These are phyloP conservation scores for Scaptomyza cyrtandrae DNA, from an alignment of 2,888 invertebrate species.

Conservation along the genomic window DNA sequence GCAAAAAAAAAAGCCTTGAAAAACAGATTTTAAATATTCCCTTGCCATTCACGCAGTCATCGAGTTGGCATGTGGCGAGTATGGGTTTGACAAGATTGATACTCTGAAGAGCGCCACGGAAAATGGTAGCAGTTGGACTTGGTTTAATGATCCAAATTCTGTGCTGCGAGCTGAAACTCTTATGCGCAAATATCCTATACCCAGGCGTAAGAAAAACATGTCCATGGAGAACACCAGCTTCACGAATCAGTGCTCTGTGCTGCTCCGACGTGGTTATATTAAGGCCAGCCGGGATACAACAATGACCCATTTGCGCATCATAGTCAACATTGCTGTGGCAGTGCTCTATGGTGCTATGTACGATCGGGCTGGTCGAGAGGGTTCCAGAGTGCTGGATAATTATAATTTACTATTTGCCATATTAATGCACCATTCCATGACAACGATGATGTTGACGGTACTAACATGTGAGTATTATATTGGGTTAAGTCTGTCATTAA, in stretches of 20 bases:
- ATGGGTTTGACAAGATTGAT: constrained; percentile 92
- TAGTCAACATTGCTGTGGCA: constrained; percentile 90
- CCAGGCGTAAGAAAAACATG: constrained; percentile 84
- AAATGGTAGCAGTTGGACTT: constrained; percentile 89
- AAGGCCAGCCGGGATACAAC: constrained; percentile 92
- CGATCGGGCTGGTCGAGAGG: constrained; percentile 90
- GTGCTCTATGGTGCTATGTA: constrained; percentile 91
- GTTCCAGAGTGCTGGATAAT: constrained; percentile 91
- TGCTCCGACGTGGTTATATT: constrained; percentile 89
- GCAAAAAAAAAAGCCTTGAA: accelerated
- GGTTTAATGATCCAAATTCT: constrained; percentile 87
- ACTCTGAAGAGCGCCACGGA: constrained; percentile 88
- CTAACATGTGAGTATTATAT: constrained; percentile 89
- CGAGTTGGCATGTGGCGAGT: constrained; percentile 96
- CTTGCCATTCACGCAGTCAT: constrained; percentile 88
- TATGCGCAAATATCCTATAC: constrained; percentile 86
- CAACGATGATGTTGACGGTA: constrained; percentile 95
- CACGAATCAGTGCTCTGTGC: constrained; percentile 89
- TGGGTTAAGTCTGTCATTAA: too few relatives aligned
- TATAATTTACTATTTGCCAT: constrained; percentile 96
- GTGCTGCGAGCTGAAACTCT: constrained; percentile 87
- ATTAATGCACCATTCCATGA: constrained; percentile 96
- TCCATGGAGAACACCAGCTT: constrained; percentile 89
- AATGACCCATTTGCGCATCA: constrained; percentile 89
- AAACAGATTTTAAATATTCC: not conserved